Percentiles rank a stretch among this genome's conserved stretches.
phyloP scores from a whole-genome alignment of 2,888 invertebrate species.

The Ischnura elegans region DNA sequence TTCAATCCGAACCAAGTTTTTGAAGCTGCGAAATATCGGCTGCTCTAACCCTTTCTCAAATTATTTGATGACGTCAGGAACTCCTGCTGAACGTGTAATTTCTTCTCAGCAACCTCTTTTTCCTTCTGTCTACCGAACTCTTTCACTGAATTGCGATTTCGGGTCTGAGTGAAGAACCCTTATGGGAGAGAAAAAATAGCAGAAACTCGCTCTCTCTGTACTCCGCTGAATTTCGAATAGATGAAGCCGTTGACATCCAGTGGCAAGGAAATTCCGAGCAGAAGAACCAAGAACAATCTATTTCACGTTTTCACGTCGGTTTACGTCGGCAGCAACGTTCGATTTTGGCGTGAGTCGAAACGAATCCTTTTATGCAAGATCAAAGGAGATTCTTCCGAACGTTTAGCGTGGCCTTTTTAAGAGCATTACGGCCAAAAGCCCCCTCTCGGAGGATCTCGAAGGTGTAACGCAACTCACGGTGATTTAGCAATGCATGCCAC shows the following conservation, averaged over 20 bases:
- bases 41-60: no score
- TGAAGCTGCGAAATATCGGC: no score
- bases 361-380: conserved; percentile 11
- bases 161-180: no score
- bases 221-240: background rate
- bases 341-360: background rate
- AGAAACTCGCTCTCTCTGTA: no score
- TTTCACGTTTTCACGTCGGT: background rate
- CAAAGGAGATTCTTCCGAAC: conserved; percentile 21
- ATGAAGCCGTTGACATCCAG: background rate
- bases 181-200: no score
- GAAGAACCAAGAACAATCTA: background rate
- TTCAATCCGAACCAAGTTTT: no score
- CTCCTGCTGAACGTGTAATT: no score
- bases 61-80: no score
- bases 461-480: conserved; percentile 1
- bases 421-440: conserved; percentile 15
- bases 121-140: no score
- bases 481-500: conserved; percentile 14
- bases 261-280: background rate
- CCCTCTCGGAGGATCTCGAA: background rate
- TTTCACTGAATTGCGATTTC: no score
- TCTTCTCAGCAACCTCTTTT: no score
- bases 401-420: conserved; percentile 27
- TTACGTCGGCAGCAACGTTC: background rate